Conservation (phyloP, 2,797 vertebrate genomes). For the Myripristis murdjan region DNA sequence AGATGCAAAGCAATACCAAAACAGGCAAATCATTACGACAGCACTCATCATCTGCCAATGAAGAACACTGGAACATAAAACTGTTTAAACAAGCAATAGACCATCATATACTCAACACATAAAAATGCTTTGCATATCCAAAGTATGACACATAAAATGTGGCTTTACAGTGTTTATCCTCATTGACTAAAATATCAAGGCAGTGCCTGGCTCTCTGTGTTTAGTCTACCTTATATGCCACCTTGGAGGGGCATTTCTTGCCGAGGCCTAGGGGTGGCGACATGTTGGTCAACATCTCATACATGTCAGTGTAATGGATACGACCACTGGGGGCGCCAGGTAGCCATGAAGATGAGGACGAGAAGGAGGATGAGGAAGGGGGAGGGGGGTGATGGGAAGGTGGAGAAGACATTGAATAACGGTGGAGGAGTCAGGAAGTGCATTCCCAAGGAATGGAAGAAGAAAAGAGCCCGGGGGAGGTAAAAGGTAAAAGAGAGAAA, state of each 20-base stretch:
- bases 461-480: constrained; percentile 68
- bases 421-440: constrained; percentile 71
- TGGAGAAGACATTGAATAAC: constrained; percentile 62
- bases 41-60: constrained; percentile 31
- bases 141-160: constrained; percentile 66
- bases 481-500: constrained; percentile 60
- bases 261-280: constrained; percentile 99
- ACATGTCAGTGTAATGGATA: constrained; percentile 99
- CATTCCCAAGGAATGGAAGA: constrained; percentile 63
- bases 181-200: constrained; percentile 33
- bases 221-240: constrained; percentile 97
- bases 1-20: constrained; percentile 72
- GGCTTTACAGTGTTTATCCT: constrained; percentile 38
- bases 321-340: constrained; percentile 92
- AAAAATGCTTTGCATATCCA: constrained; percentile 46
- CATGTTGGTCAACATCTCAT: constrained; percentile 99
- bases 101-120: constrained; percentile 53
- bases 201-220: constrained; percentile 45
- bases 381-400: constrained; percentile 63
- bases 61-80: constrained; percentile 54
- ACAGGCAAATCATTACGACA: constrained; percentile 65
- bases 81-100: constrained; percentile 59
- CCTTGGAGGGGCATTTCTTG: constrained; percentile 99
- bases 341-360: constrained; percentile 77
- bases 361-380: constrained; percentile 42